These are phyloP conservation scores for Gila robusta DNA, from an alignment of 2,797 vertebrate species.

Conservation along the genomic window DNA sequence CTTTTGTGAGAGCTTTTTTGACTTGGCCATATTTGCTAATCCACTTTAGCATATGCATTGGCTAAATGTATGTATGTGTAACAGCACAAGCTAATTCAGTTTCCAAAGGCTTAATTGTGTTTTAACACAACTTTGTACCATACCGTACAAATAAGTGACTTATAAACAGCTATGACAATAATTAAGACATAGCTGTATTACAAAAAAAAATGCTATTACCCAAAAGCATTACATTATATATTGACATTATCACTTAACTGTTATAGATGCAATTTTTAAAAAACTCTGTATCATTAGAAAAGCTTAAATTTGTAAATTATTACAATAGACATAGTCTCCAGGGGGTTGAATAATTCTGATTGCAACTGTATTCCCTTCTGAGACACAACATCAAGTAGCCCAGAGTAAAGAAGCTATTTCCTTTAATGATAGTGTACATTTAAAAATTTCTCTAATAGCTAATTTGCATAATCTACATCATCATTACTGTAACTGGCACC, in stretches of 20 bases:
- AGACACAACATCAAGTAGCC: background rate
- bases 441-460: background rate
- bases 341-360: background rate
- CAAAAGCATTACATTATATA: background rate
- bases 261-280: too few relatives aligned
- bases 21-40: background rate
- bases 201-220: background rate
- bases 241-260: background rate
- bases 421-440: background rate
- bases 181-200: background rate
- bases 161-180: background rate
- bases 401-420: background rate
- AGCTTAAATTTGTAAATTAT: background rate
- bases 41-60: background rate
- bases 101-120: too few relatives aligned
- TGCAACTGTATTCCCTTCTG: background rate
- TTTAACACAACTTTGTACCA: background rate
- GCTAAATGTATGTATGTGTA: background rate
- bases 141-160: background rate
- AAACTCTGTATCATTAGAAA: background rate
- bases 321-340: background rate
- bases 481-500: background rate
- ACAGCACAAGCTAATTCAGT: background rate
- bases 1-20: background rate
- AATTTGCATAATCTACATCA: background rate